Evolutionary conservation across 1,140 invertebrate species (phyloP).

Genomic region (Hormaphis cornu): DNA sequence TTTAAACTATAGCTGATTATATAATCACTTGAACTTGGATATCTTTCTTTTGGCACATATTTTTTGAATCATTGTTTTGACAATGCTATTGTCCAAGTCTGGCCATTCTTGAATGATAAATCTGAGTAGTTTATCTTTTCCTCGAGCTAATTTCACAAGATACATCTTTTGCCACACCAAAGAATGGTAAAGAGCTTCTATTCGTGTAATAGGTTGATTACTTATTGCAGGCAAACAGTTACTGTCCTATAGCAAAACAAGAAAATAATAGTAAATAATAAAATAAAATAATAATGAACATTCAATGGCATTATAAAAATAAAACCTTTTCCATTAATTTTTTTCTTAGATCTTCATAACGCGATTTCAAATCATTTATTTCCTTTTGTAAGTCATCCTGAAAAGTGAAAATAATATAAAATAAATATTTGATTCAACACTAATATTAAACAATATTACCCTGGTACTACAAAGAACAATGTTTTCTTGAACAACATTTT

Average conservation of each 20-base stretch:
- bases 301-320: not conserved
- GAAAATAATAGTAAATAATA: not conserved
- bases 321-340: constrained; percentile 7
- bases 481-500: not conserved
- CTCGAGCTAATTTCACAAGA: not conserved
- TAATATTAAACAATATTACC: too few relatives aligned
- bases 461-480: constrained; percentile 2
- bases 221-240: not conserved
- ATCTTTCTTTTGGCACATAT: constrained; percentile 13
- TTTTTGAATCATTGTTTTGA: constrained; percentile 11
- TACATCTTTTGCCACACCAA: constrained; percentile 30
- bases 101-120: constrained; percentile 13
- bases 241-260: not conserved
- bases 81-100: not conserved
- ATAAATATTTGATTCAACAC: not conserved
- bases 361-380: not conserved
- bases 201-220: not conserved
- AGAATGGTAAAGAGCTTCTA: constrained; percentile 3
- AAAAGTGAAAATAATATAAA: not conserved
- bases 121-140: constrained; percentile 11
- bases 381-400: constrained; percentile 4
- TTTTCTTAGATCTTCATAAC: not conserved
- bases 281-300: not conserved
- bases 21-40: constrained; percentile 14
- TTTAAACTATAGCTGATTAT: not conserved